Percentiles rank a stretch among this genome's conserved stretches.
These are phyloP conservation scores for Theretra japonica DNA, from an alignment of 2,888 invertebrate species.

Conservation along the genomic window DNA sequence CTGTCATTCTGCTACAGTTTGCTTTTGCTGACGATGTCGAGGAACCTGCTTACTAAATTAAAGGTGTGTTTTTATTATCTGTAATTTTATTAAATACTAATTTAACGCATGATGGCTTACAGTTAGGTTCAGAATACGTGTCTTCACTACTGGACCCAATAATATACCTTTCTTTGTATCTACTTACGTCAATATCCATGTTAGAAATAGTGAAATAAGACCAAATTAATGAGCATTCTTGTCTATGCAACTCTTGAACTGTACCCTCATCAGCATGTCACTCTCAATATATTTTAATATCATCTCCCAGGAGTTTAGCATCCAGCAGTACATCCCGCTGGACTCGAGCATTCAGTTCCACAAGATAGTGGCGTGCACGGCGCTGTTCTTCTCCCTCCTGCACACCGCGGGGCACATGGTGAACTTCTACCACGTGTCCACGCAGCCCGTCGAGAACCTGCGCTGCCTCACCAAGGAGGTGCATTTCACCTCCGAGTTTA, in stretches of 20 bases:
- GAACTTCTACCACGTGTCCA: constrained; percentile 98
- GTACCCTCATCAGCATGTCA: neutral
- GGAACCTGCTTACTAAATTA: constrained; percentile 95
- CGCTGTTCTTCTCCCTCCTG: constrained; percentile 95
- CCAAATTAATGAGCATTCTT: too few species aligned
- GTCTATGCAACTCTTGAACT: too few species aligned
- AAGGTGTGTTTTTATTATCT: constrained; percentile 80
- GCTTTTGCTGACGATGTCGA: constrained; percentile 95
- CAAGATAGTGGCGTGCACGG: constrained; percentile 98
- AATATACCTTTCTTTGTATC: too few species aligned
- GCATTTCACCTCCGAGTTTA: constrained; percentile 96
- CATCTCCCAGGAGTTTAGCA: constrained; percentile 89
- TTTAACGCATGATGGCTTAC: too few species aligned
- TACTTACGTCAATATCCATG: too few species aligned
- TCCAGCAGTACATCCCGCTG: constrained; percentile 96
- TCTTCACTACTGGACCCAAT: too few species aligned
- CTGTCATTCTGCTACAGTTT: constrained; percentile 97
- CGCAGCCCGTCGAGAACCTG: constrained; percentile 96
- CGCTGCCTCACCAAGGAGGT: constrained; percentile 97
- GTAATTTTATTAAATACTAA: neutral
- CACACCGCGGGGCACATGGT: constrained; percentile 98
- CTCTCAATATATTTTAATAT: neutral
- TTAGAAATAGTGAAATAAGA: too few species aligned
- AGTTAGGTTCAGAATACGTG: too few species aligned
- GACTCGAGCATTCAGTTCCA: constrained; percentile 99